Base-by-base conservation (phyloP, 2,797 vertebrate species). In the Toxotes lorentzi region DNA sequence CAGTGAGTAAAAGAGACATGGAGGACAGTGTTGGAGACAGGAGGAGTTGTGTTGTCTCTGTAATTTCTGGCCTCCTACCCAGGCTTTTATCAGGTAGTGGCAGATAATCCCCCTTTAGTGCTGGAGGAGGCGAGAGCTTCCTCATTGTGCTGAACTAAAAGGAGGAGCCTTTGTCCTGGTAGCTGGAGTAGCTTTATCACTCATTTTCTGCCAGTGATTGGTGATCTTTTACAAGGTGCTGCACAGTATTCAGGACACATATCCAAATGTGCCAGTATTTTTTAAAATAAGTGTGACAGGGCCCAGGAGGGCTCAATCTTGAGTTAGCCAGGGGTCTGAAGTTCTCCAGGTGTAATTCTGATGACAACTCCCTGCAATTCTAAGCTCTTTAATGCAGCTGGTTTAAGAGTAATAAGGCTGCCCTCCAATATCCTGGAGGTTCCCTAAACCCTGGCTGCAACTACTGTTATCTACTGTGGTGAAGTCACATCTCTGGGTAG, bases 51-150 rank as follows among this genome's bases (percentile, higher is more conserved):
- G 53, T 78, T 65, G 54, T 79, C 73, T 59, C 21, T 73, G 23
- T 70, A 69, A 66, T 87, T 78, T 78, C 43, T 74, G 68, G 71
- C 48, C 69, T 78, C 5, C 56, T 50, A 63, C 59, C 58, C 54
- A 78, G 53, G 47, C 57, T 85, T 86, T 89, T 83, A 89, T 88
- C 84, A 78, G 81, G 73, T 83, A 65, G 64, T 54, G 65, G 73
- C 71, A 82, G 58, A 89, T 82, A 69, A 85, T 85, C 70, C 66
- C 23, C 51, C 66, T n/a, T 58, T 62, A 81, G 78, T 79, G 58
- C 53, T 69, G 30, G 35, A 77, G 63, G 64, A 78, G 63, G 80
- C 48, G 35, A 79, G 58, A 82, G 38, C 38, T 16, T 84, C 73
- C 51, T 79, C n/a, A 30, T 78, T 70, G 70, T 69, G 51, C 63